Evolutionary conservation across 2,888 invertebrate genomes (phyloP), one percentile per base, ranked within the genome.

Genomic region (Hirtodrosophila histrioides): DNA sequence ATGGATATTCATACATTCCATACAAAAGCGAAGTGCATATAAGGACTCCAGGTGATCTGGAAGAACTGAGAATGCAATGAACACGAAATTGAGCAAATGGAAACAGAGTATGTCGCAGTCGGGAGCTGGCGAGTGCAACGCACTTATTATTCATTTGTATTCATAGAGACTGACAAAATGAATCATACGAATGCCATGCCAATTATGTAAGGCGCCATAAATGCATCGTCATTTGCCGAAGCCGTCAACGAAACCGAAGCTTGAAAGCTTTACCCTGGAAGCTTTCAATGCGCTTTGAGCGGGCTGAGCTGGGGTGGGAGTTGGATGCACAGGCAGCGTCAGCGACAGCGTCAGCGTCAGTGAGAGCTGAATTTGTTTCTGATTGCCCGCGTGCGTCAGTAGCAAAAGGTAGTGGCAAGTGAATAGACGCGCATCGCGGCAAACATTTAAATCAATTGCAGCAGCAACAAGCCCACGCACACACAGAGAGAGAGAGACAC

Each of bases 191-290:
- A 7, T 36, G 55, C 37, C 37, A 65, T 65, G 48, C 39, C 53
- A 24, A 43, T 56, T 55, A 53, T 48, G 40, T 62, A 36, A 64
- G 51, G 51, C 61, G 23, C 27, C 7, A 5, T 31, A 39, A 36
- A 10, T 43, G 51, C 50, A 44, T 53, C 51, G 40, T 44, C 39
- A 24, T 39, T 53, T 27, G 9, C 11, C 35, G n/a, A 58, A 71
- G 70, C 60, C 71, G 31, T 27, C 9, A 31, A 7, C 31, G 31
- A 31, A 31, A 9, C 8, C 31, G 60, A 55, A 53, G 56, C 55
- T 62, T 35, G 17, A 70, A 70, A 70, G 66, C 71, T 70, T 23
- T 10, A 31, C 4, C n/a, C 12, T 24, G 36, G 55, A 66, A 65
- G 65, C 65, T 67, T 29, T 17, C 31, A 4, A n/a, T 4, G n/a